A percentile compares a stretch with the other conserved stretches of the same genome.
Evolutionary conservation across 2,113 vertebrate genomes (phyloP).

Genomic region (Kryptolebias marmoratus): DNA sequence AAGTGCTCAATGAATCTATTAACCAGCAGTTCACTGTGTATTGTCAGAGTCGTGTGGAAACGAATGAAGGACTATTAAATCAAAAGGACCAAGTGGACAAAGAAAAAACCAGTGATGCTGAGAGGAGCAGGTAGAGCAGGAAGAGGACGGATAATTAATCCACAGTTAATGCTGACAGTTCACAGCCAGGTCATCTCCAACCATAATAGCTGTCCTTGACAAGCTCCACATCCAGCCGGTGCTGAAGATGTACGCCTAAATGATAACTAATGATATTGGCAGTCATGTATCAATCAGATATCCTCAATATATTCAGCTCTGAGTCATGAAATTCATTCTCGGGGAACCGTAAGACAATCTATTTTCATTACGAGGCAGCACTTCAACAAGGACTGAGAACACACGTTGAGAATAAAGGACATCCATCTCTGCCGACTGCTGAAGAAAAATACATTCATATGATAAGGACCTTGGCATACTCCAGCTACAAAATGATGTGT

Average conservation of each 20-base stretch:
- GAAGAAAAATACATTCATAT: slow-evolving; percentile 28
- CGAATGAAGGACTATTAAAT: slow-evolving; percentile 36
- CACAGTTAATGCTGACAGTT: slow-evolving; percentile 60
- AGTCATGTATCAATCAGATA: slow-evolving; percentile 62
- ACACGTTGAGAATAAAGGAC: slow-evolving; percentile 28
- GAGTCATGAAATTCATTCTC: slow-evolving; percentile 40
- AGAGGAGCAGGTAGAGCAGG: slow-evolving; percentile 5
- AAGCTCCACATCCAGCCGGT: slow-evolving; percentile 41
- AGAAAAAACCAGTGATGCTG: background rate
- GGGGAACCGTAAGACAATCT: slow-evolving; percentile 37
- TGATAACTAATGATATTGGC: slow-evolving; percentile 49
- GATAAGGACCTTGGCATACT: slow-evolving; percentile 14
- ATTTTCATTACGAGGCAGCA: slow-evolving; percentile 39
- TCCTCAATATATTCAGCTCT: slow-evolving; percentile 45
- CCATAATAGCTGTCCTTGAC: slow-evolving; percentile 61
- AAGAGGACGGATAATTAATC: slow-evolving; percentile 57
- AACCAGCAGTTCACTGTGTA: background rate
- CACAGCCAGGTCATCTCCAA: slow-evolving; percentile 56
- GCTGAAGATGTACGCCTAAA: slow-evolving; percentile 44
- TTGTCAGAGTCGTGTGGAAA: slow-evolving; percentile 14
- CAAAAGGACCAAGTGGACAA: slow-evolving; percentile 25
- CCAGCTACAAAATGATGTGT: slow-evolving; percentile 11
- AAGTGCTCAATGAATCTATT: slow-evolving; percentile 7
- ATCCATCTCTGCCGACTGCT: slow-evolving; percentile 24
- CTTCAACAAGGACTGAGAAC: slow-evolving; percentile 42